Base-by-base conservation (phyloP, 2,113 vertebrate species). In the Microtus oregoni region DNA sequence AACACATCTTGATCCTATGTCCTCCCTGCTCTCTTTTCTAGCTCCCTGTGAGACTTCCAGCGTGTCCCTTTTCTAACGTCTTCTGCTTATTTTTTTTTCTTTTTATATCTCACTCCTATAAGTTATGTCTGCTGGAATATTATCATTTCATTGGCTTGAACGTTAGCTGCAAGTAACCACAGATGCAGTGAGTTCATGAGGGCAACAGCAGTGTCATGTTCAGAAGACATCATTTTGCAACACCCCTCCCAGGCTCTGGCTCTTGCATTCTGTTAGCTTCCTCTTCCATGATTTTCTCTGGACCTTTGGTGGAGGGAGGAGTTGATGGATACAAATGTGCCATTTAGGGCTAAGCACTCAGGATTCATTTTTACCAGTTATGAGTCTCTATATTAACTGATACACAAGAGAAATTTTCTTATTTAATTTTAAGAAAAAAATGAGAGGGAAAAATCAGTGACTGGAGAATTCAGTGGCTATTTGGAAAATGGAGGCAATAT, bases 391-490 rank as follows among this genome's bases (percentile, higher is more conserved):
- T 47, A 67, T 44, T 47, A 47, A 47, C 38, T 85, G 58, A 63
- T 65, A 65, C 24, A 85, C n/a, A 76, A 81, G 24, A 20, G 52
- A 20, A 89, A 20, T 41, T 89, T 96, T 92, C 30, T 79, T 15
- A 61, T 91, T 94, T 78, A 78, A 81, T 35, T 89, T 96, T 17
- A 90, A 35, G 44, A 89, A 50, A 88, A 77, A 82, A 1, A 41
- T 32, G n/a, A 41, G 26, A 58, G 6, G 67, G 19, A 72, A 96
- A 92, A 75, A 61, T 3, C 24, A 89, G 8, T 75, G 78, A 78
- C 44, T 86, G 50, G 85, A 85, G 77, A 92, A 72, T 93, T 79
- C 58, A 86, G 10, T 26, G 19, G 65, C 15, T 7, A 63, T 81
- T 90, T 86, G 79, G 38, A 82, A 92, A 96, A 94, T 19, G 9